A percentile compares a stretch with the other conserved stretches of the same genome.
Conservation (phyloP, 1,140 invertebrate species). For the Probaryconus sp. region DNA sequence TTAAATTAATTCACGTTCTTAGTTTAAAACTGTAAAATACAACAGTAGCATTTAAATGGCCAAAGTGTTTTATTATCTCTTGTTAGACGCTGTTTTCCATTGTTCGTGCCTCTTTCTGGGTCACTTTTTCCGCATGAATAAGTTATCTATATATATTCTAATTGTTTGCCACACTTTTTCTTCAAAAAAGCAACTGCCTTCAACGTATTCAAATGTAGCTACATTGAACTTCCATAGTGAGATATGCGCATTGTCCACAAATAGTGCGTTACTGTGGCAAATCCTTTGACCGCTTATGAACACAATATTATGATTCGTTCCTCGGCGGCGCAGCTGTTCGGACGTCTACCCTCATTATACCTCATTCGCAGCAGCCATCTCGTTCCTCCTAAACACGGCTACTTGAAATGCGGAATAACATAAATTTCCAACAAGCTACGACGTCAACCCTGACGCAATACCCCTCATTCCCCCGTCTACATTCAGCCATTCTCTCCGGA, state of each 20-base stretch:
- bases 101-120: no score
- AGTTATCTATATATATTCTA: no score
- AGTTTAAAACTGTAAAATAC: no score
- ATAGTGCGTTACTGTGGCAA: slow-evolving; percentile 49
- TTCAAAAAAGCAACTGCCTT: slow-evolving; percentile 30
- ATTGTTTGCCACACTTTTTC: no score
- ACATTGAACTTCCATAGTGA: slow-evolving; percentile 8
- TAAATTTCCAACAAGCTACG: slow-evolving; percentile 16
- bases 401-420: slow-evolving; percentile 38
- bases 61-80: no score
- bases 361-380: slow-evolving; percentile 28
- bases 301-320: slow-evolving; percentile 50
- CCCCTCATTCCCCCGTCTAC: slow-evolving; percentile 12
- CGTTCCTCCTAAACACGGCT: slow-evolving; percentile 41
- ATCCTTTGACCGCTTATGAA: slow-evolving; percentile 46
- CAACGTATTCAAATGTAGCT: not conserved
- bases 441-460: slow-evolving; percentile 26
- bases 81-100: no score
- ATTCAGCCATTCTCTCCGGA: no score
- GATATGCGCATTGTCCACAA: slow-evolving; percentile 41
- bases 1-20: no score
- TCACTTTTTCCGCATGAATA: no score
- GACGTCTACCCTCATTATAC: slow-evolving; percentile 31
- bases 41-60: no score
- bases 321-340: slow-evolving; percentile 31